phyloP scores from a whole-genome alignment of 2,113 vertebrate species.

The Gallinago media region DNA sequence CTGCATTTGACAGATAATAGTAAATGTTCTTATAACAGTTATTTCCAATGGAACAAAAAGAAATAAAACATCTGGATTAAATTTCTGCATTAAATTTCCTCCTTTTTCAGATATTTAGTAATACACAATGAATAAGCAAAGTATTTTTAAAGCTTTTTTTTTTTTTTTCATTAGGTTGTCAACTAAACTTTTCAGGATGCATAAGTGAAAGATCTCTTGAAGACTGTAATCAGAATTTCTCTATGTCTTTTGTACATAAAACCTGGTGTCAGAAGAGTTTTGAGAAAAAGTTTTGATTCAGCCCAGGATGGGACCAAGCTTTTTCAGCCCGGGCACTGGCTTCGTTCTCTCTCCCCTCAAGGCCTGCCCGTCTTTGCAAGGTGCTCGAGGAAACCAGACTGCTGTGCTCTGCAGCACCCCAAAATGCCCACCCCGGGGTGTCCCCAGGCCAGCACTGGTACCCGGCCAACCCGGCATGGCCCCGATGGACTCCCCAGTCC shows the following conservation, averaged over 20 bases:
- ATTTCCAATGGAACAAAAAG: neutral
- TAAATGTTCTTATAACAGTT: neutral
- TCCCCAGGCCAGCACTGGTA: rapidly evolving
- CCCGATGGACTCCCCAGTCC: neutral
- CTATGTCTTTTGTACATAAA: neutral
- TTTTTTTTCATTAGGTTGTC: neutral
- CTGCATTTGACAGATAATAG: neutral
- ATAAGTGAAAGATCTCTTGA: neutral
- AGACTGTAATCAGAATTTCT: neutral
- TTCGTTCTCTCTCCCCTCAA: rapidly evolving
- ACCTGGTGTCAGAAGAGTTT: neutral
- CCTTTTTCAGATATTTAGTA: neutral
- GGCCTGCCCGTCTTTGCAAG: neutral
- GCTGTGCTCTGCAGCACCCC: neutral
- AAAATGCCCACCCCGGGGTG: rapidly evolving
- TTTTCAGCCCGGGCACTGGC: neutral
- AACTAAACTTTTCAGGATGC: neutral
- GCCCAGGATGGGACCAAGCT: rapidly evolving
- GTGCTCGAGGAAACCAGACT: rapidly evolving
- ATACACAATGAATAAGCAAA: neutral
- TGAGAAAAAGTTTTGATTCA: neutral
- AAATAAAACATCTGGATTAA: neutral
- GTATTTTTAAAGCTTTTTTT: neutral
- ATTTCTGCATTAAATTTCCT: neutral
- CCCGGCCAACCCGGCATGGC: rapidly evolving